Evolutionary conservation across 2,888 invertebrate species (phyloP).

Genomic region (Papilio gigon): DNA sequence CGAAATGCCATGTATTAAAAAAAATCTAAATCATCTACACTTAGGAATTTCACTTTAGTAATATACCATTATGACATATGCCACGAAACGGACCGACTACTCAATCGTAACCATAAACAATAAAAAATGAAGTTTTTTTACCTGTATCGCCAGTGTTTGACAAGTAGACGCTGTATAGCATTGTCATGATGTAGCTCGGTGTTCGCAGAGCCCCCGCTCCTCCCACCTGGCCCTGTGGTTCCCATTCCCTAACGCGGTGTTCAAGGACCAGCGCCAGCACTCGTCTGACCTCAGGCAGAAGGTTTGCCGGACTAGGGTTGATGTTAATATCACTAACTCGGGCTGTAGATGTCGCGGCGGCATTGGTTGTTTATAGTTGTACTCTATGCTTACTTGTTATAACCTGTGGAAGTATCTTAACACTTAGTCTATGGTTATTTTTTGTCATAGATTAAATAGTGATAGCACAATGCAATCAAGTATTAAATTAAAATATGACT

Average conservation of each 20-base stretch:
- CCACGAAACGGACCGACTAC: background rate
- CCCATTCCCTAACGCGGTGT: constrained; percentile 83
- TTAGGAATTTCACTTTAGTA: too few species aligned
- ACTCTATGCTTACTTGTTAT: constrained; percentile 12
- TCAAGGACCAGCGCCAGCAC: constrained; percentile 79
- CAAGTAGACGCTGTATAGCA: constrained; percentile 2
- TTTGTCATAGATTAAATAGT: constrained; percentile 5
- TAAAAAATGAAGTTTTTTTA: background rate
- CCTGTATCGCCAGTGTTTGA: background rate
- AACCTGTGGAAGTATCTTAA: background rate
- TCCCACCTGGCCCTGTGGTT: constrained; percentile 83
- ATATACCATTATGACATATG: background rate
- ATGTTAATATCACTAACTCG: constrained; percentile 41
- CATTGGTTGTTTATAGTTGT: constrained; percentile 26
- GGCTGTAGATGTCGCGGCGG: constrained; percentile 40
- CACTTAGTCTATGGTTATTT: constrained; percentile 10
- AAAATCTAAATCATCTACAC: too few species aligned
- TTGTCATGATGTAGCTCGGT: constrained; percentile 51
- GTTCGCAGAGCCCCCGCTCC: constrained; percentile 82
- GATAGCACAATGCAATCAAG: background rate
- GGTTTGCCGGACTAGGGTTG: constrained; percentile 63
- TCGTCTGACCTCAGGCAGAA: constrained; percentile 76
- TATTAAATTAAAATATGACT: background rate
- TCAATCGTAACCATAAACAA: constrained; percentile 8
- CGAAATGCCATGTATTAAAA: too few species aligned